Percentiles rank a stretch among this genome's conserved stretches.
phyloP scores from a whole-genome alignment of 2,797 vertebrate species.

The Notolepis coatsorum region DNA sequence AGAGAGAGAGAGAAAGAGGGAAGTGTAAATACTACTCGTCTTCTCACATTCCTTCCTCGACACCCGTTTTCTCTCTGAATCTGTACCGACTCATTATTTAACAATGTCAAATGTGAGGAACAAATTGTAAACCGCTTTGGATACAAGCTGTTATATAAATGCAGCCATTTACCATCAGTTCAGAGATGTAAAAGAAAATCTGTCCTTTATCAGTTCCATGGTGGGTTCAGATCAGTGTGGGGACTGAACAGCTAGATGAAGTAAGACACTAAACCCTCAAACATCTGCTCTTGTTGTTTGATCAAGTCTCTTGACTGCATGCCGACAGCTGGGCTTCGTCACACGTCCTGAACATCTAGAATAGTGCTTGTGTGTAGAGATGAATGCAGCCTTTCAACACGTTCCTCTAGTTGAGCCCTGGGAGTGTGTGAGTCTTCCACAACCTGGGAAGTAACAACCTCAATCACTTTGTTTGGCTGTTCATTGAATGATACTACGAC shows the following conservation, averaged over 20 bases:
- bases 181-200: too few species aligned
- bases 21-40: not conserved
- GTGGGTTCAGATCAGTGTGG: too few species aligned
- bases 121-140: not conserved
- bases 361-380: conserved; percentile 50
- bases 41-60: not conserved
- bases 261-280: too few species aligned
- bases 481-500: too few species aligned
- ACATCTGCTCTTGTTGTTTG: conserved; percentile 14
- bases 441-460: too few species aligned
- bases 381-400: conserved; percentile 60
- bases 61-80: too few species aligned
- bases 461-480: too few species aligned
- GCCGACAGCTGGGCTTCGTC: conserved; percentile 7
- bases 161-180: too few species aligned
- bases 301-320: conserved; percentile 21
- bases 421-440: conserved; percentile 16
- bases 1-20: conserved; percentile 1
- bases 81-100: not conserved
- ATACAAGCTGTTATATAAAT: too few species aligned
- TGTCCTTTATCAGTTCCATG: too few species aligned
- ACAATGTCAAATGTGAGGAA: not conserved
- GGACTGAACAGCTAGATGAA: too few species aligned
- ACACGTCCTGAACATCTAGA: conserved; percentile 12
- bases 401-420: conserved; percentile 1